phyloP scores from a whole-genome alignment of 2,113 vertebrate species.

The Poeciliopsis occidentalis region DNA sequence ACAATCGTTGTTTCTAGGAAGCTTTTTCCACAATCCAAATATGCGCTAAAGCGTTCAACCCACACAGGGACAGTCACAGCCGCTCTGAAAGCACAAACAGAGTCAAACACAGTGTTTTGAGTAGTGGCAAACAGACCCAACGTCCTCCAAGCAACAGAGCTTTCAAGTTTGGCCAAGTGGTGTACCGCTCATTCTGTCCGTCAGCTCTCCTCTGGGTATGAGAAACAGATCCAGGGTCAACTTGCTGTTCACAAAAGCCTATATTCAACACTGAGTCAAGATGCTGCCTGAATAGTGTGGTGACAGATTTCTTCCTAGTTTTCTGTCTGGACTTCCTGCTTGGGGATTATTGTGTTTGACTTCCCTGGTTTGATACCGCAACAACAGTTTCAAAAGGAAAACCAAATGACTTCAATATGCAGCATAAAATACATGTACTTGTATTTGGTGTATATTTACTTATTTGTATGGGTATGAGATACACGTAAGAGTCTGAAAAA shows the following conservation, averaged over 20 bases:
- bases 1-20: conserved; percentile 33
- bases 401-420: too few species aligned
- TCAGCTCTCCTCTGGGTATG: conserved; percentile 49
- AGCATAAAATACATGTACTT: neutral
- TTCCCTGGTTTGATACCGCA: conserved; percentile 5
- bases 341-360: conserved; percentile 6
- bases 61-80: conserved; percentile 14
- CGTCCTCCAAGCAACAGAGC: conserved; percentile 45
- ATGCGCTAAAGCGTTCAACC: conserved; percentile 17
- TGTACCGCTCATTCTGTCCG: conserved; percentile 50
- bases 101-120: conserved; percentile 46
- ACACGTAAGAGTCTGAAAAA: neutral
- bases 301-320: conserved; percentile 33
- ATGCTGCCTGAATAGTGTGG: conserved; percentile 19
- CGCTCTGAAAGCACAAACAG: conserved; percentile 44
- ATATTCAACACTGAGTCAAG: conserved; percentile 8
- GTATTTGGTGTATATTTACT: neutral
- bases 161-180: conserved; percentile 69
- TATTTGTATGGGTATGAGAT: neutral
- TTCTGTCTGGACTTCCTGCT: conserved; percentile 17
- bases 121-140: conserved; percentile 56
- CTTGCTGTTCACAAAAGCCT: conserved; percentile 35
- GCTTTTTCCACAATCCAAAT: conserved; percentile 38
- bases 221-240: conserved; percentile 53
- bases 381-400: neutral